Evolutionary conservation across 2,797 vertebrate species (phyloP).

Genomic region (Martes flavigula): DNA sequence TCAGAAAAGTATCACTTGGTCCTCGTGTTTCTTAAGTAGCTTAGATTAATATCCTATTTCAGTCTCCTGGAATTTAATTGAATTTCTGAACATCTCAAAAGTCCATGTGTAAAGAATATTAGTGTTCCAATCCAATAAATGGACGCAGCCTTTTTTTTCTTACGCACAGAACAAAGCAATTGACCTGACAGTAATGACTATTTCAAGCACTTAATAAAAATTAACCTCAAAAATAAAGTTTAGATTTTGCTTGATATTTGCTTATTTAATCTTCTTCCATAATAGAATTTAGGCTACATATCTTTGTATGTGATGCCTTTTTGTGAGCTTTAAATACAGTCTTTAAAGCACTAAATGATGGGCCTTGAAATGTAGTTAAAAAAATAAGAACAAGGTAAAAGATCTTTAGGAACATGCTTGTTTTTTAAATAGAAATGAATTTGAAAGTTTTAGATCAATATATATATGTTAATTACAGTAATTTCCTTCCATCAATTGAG

Average conservation of each 20-base stretch:
- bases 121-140: background rate
- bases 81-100: background rate
- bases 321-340: background rate
- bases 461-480: background rate
- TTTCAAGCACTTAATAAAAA: slow-evolving; percentile 29
- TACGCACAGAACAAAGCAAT: slow-evolving; percentile 11
- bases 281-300: background rate
- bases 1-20: background rate
- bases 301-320: background rate
- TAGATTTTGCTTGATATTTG: background rate
- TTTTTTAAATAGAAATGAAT: background rate
- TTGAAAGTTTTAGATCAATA: background rate
- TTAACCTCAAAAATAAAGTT: slow-evolving; percentile 30
- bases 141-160: background rate
- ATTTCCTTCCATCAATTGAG: background rate
- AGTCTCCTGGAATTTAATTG: slow-evolving; percentile 20
- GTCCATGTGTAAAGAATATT: background rate
- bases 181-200: background rate
- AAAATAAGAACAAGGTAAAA: background rate
- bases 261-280: background rate
- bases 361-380: background rate
- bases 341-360: background rate
- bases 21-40: background rate
- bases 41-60: slow-evolving; percentile 26
- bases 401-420: background rate